Percentiles rank a stretch among this genome's conserved stretches.
Conservation (phyloP, 2,797 vertebrate species). For the Rousettus madagascariensis region DNA sequence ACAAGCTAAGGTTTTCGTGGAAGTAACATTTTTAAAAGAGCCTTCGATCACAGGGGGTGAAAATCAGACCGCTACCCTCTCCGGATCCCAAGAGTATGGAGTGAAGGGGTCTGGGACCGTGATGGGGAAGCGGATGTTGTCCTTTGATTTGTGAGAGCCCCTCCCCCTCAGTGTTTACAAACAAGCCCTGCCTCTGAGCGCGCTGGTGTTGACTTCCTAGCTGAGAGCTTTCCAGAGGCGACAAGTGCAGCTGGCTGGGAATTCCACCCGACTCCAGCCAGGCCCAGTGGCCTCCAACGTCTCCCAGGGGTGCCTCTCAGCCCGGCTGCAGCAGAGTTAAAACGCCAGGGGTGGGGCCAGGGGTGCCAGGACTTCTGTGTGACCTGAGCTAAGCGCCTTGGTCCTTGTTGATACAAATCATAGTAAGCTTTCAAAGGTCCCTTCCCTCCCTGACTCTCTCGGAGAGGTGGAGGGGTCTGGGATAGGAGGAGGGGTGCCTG, state of each 20-base stretch:
- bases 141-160: not conserved
- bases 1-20: not conserved
- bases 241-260: conserved; percentile 29
- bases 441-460: not conserved
- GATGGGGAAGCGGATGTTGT: not conserved
- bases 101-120: not conserved
- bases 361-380: not conserved
- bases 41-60: not conserved
- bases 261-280: not conserved
- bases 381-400: not conserved
- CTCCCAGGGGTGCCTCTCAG: not conserved
- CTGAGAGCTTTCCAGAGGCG: not conserved
- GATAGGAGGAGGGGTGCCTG: not conserved
- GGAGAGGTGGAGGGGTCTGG: not conserved
- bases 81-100: not conserved
- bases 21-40: not conserved
- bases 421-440: not conserved
- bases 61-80: not conserved
- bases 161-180: not conserved
- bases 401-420: not conserved
- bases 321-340: not conserved
- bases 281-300: not conserved
- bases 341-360: not conserved
- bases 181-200: not conserved
- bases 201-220: not conserved